Conservation (phyloP, 2,797 vertebrate genomes). For the Epinephelus coioides region DNA sequence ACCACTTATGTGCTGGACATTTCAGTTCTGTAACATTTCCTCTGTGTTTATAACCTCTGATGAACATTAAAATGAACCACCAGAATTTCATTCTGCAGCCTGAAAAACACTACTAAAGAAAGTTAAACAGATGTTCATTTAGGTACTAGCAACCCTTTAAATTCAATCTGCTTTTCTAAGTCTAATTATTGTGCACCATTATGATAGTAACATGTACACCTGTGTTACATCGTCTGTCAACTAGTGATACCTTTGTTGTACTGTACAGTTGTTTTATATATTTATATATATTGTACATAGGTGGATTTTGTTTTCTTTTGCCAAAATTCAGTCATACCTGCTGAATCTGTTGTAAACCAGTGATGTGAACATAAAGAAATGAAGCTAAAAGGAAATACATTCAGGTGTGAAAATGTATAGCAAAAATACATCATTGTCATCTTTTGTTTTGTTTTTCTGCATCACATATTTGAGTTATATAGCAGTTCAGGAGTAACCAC, state of each 20-base stretch:
- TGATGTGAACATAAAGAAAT: slow-evolving; percentile 30
- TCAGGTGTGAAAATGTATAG: neutral
- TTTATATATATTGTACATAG: slow-evolving; percentile 25
- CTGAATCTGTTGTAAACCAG: slow-evolving; percentile 24
- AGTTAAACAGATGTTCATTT: neutral
- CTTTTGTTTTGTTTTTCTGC: neutral
- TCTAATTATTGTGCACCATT: neutral
- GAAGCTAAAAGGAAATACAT: neutral
- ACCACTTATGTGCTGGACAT: slow-evolving; percentile 8
- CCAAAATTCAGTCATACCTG: slow-evolving; percentile 17
- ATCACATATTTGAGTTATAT: neutral
- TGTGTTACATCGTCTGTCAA: neutral
- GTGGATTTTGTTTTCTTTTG: slow-evolving; percentile 28
- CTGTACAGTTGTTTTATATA: slow-evolving; percentile 28
- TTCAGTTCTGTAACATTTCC: neutral
- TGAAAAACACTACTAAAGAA: neutral
- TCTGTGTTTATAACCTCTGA: slow-evolving; percentile 1
- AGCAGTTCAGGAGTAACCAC: neutral
- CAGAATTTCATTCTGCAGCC: neutral
- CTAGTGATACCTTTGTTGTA: slow-evolving; percentile 12
- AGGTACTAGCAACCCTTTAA: neutral
- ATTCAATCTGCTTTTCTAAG: neutral
- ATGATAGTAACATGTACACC: neutral
- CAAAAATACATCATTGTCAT: neutral
- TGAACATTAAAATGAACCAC: neutral